Conservation (phyloP, 2,113 vertebrate species). For the Ctenomys sociabilis region DNA sequence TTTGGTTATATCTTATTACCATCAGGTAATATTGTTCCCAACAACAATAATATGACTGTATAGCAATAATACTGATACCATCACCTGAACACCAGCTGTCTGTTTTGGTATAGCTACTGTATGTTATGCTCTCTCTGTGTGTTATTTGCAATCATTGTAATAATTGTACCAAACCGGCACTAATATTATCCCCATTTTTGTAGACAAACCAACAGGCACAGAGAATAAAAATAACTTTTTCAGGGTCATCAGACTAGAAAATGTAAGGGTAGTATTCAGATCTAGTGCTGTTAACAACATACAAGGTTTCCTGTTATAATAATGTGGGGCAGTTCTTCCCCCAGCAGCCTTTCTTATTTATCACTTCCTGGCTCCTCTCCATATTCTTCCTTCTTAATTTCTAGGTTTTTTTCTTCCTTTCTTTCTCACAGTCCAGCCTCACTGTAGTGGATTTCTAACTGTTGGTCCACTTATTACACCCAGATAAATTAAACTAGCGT, state of each 20-base stretch:
- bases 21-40: background rate
- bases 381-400: background rate
- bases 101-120: background rate
- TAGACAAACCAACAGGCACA: background rate
- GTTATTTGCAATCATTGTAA: constrained; percentile 22
- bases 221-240: background rate
- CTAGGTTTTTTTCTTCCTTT: constrained; percentile 26
- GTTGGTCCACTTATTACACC: no score
- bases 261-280: background rate
- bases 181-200: background rate
- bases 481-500: no score
- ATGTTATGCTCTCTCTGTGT: background rate
- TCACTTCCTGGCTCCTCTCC: background rate
- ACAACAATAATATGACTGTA: constrained; percentile 21
- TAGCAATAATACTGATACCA: constrained; percentile 2
- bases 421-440: background rate
- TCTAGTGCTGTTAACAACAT: background rate
- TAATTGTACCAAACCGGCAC: background rate
- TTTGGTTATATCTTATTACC: constrained; percentile 26
- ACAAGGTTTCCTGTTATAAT: background rate
- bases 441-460: background rate
- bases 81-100: background rate
- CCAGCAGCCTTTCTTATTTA: background rate
- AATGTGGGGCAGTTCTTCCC: background rate
- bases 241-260: background rate